Conservation (phyloP, 2,113 vertebrate genomes). For the Oryzias melastigma region DNA sequence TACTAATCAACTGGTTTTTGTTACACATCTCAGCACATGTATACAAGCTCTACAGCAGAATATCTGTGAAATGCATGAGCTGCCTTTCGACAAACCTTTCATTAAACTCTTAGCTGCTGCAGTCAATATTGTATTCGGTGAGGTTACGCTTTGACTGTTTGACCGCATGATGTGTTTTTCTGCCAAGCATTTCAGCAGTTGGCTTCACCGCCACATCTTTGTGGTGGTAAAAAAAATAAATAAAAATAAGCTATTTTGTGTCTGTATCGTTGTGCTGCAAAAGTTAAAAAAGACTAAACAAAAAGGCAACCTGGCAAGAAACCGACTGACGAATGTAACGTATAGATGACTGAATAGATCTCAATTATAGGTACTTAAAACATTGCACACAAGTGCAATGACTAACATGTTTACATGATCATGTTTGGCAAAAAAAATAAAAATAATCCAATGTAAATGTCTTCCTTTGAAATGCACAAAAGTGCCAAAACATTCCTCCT, state of each 20-base stretch:
- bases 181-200: constrained; percentile 20
- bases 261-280: constrained; percentile 62
- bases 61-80: constrained; percentile 66
- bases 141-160: constrained; percentile 28
- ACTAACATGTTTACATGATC: constrained; percentile 42
- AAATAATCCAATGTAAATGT: constrained; percentile 42
- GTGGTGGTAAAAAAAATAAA: constrained; percentile 45
- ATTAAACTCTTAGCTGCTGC: constrained; percentile 51
- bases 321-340: constrained; percentile 83
- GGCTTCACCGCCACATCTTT: constrained; percentile 30
- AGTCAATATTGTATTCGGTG: constrained; percentile 35
- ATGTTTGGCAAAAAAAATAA: constrained; percentile 16
- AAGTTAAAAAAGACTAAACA: constrained; percentile 8
- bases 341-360: constrained; percentile 55
- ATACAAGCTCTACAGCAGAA: constrained; percentile 48
- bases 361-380: constrained; percentile 58
- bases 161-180: constrained; percentile 17
- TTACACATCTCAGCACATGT: constrained; percentile 53
- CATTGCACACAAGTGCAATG: constrained; percentile 9
- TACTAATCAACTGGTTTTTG: constrained; percentile 54
- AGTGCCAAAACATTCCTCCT: constrained; percentile 63
- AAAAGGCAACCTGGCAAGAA: constrained; percentile 67
- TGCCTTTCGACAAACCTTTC: constrained; percentile 50
- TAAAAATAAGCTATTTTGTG: constrained; percentile 42
- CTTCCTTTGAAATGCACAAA: constrained; percentile 43